Base-by-base conservation (phyloP, 2,888 invertebrate species). In the Eupithecia pulchellata region DNA sequence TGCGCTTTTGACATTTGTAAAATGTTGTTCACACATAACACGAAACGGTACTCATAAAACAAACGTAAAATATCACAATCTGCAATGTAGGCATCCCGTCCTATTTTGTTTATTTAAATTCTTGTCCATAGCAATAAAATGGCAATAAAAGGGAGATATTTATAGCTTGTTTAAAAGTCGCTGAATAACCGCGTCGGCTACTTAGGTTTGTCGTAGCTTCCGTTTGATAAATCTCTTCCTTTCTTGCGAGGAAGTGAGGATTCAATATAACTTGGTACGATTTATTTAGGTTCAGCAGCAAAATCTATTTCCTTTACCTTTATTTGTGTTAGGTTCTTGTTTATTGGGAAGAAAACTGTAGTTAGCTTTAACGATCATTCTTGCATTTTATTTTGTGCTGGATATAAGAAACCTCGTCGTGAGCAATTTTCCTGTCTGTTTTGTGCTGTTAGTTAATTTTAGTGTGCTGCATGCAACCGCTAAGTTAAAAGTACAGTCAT, bases 221-320 rank as follows among this genome's bases (percentile, higher is more conserved):
- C 65, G 69, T 69, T 69, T 75, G 75, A 78, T 78, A 76, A 75
- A 78, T 76, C 62, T 73, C 67, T 67, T 70, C 57, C 69, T 66
- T 69, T 69, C 67, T 74, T 72, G 75, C 73, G 66, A 71, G 62
- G 70, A 69, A 72, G 62, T 69, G 71, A 69, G 68, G 68, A 73
- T 74, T 73, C 71, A 75, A 74, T 75, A 74, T 67, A 52, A 73
- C 66, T 69, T 66, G 72, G 72, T 69, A 71, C 61, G 73, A 76
- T 73, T 74, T 73, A 76, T 72, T 69, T 71, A 66, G 57, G 60
- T 65, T 69, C 29, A 17, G 25, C 36, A 29, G 39, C n/a, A 36
- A 67, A 68, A 69, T 73, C 36, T 20, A 61, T 63, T 70, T 27
- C 39, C 60, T 67, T 69, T 70, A 60, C 61, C 36, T 65, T 61